Base-by-base conservation (phyloP, 2,888 invertebrate species). In the Andrena chrysosceles region DNA sequence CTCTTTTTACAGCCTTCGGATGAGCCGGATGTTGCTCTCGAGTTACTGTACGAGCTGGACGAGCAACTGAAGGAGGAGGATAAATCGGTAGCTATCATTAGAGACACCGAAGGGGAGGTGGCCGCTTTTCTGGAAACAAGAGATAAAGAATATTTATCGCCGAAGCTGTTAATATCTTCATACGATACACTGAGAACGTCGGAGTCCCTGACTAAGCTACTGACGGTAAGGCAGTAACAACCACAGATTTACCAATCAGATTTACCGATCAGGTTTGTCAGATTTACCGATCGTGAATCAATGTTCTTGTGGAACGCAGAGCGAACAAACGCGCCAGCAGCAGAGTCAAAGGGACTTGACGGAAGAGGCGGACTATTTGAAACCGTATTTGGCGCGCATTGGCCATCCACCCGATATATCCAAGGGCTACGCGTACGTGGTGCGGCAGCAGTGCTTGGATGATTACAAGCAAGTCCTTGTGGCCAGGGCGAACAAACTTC, bases 401-500 rank as follows among this genome's bases (percentile, higher is more conserved):
- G 95, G 95, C 31, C 95, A 95, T 52, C 94, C 95, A 0, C 92
- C 93, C 0, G 93, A 93, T 48, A 93, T 96, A 20, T 94, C 94
- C 0, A 85, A 89, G 0, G 91, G 93, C 0, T 93, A 96, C 60
- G 95, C 95, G 0, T 56, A 94, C 0, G 94, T 95, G 68, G 94
- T 96, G 48, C 95, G 95, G 16, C 93, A 95, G 0, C 91, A 95
- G 4, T 97, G 97, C 82, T 93, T 97, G 59, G 95, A 94, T 70
- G 97, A 97, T 90, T 96, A 97, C 87, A 96, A 96, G 89, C 93
- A 95, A 0, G 94, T 95, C 48, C 95, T 96, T 81, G 93, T 97
- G 4, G 94, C 95, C 0, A 94, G 97, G 56, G 96, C 97, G 20
- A 96, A 95, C 83, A 93, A 95, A 49, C 95, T 97, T 31, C 96